Evolutionary conservation across 2,797 vertebrate species (phyloP).

Genomic region (Ateles fusciceps): DNA sequence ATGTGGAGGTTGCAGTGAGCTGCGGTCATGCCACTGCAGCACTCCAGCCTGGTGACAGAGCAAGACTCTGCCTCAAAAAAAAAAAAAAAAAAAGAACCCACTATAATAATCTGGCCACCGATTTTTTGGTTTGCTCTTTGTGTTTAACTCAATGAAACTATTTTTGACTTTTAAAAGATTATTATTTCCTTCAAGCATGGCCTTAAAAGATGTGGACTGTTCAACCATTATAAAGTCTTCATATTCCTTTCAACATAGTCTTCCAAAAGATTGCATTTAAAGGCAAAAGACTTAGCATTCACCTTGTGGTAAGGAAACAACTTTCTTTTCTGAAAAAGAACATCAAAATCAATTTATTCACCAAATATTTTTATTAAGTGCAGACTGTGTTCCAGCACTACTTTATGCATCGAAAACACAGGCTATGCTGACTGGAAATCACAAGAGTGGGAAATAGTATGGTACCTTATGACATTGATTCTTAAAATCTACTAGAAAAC

Average conservation of each 20-base stretch:
- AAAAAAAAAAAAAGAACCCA: not conserved
- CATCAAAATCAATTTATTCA: not conserved
- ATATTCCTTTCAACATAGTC: not conserved
- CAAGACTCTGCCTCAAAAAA: too few species aligned
- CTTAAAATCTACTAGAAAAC: not conserved
- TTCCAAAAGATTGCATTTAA: not conserved
- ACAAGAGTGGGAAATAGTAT: not conserved
- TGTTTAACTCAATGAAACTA: not conserved
- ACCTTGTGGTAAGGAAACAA: not conserved
- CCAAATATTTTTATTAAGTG: not conserved
- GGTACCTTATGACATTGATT: not conserved
- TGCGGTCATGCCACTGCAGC: too few species aligned
- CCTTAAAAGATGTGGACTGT: conserved; percentile 19
- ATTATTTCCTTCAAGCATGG: not conserved
- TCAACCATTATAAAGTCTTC: not conserved
- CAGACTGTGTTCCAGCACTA: not conserved
- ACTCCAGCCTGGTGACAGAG: too few species aligned
- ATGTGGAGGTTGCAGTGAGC: too few species aligned
- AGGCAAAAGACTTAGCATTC: not conserved
- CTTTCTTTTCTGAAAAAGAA: not conserved
- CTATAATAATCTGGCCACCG: not conserved
- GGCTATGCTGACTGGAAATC: not conserved
- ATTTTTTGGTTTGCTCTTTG: not conserved
- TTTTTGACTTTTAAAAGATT: not conserved
- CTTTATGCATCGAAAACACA: not conserved